Percentiles rank a stretch among this genome's conserved stretches.
phyloP scores from a whole-genome alignment of 1,140 invertebrate genomes.

The Trichonephila inaurata region DNA sequence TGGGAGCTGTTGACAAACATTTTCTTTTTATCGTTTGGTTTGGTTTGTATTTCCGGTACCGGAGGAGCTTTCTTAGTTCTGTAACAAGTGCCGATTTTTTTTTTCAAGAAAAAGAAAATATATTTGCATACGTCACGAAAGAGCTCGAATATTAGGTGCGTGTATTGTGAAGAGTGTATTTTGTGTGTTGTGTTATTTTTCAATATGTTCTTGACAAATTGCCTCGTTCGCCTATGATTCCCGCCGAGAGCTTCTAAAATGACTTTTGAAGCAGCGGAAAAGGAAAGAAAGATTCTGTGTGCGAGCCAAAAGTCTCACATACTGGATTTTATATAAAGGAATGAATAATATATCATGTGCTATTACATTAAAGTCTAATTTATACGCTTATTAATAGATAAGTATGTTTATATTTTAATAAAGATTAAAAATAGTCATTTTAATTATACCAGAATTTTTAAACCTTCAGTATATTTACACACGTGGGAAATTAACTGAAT shows the following conservation, averaged over 20 bases:
- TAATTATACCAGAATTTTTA: no score
- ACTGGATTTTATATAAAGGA: not conserved
- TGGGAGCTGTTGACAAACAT: constrained; percentile 46
- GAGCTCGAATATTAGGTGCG: not conserved
- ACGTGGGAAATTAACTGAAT: no score
- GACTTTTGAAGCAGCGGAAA: not conserved
- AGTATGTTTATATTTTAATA: no score
- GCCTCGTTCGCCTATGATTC: not conserved
- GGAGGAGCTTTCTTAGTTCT: not conserved
- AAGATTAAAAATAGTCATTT: no score
- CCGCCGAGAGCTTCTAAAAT: not conserved
- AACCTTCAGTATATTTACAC: no score
- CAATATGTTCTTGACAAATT: constrained; percentile 26
- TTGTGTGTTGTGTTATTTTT: not conserved
- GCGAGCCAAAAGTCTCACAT: not conserved
- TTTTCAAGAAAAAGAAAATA: not conserved
- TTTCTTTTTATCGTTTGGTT: constrained; percentile 30
- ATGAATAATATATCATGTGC: no score
- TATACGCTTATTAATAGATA: no score
- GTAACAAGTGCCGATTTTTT: constrained; percentile 16
- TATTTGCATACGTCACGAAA: not conserved
- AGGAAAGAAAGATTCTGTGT: not conserved
- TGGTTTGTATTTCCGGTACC: constrained; percentile 34
- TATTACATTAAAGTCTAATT: no score
- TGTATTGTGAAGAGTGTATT: not conserved